Evolutionary conservation across 2,888 invertebrate genomes (phyloP).

Genomic region (Eilema depressum): DNA sequence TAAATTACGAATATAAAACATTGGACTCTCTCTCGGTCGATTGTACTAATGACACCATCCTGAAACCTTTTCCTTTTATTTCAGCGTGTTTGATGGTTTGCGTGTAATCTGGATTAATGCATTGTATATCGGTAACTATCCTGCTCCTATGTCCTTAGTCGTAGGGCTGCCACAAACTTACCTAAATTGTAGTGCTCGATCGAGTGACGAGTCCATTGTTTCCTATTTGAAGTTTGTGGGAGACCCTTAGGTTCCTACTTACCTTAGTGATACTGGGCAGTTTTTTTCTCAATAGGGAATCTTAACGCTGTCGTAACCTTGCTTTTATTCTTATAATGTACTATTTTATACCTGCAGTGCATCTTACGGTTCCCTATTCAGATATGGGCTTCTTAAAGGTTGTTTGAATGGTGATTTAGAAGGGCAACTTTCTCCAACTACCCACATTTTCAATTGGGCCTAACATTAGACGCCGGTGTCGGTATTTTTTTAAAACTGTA

Average conservation of each 20-base stretch:
- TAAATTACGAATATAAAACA: slow-evolving; percentile 67
- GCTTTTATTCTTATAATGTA: background rate
- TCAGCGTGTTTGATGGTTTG: slow-evolving; percentile 87
- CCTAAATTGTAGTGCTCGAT: slow-evolving; percentile 60
- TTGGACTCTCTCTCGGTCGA: slow-evolving; percentile 79
- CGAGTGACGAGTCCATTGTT: slow-evolving; percentile 76
- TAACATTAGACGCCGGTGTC: background rate
- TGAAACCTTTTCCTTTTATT: slow-evolving; percentile 71
- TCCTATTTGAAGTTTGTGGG: slow-evolving; percentile 76
- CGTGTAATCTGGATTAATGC: slow-evolving; percentile 83
- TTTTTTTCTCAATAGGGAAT: slow-evolving; percentile 7
- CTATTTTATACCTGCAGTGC: background rate
- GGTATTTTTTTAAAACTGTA: background rate
- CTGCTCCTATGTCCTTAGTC: slow-evolving; percentile 56
- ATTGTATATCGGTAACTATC: slow-evolving; percentile 81
- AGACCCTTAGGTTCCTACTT: slow-evolving; percentile 58
- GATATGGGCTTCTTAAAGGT: background rate
- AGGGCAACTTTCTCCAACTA: background rate
- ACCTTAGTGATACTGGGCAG: background rate
- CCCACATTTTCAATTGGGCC: background rate
- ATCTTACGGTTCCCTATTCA: background rate
- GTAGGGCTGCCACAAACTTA: slow-evolving; percentile 80
- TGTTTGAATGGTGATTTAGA: background rate
- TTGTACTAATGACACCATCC: slow-evolving; percentile 38
- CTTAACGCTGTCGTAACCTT: background rate